These are phyloP conservation scores for Rhynchotus rufescens DNA, from an alignment of 2,797 vertebrate genomes.

Conservation along the genomic window DNA sequence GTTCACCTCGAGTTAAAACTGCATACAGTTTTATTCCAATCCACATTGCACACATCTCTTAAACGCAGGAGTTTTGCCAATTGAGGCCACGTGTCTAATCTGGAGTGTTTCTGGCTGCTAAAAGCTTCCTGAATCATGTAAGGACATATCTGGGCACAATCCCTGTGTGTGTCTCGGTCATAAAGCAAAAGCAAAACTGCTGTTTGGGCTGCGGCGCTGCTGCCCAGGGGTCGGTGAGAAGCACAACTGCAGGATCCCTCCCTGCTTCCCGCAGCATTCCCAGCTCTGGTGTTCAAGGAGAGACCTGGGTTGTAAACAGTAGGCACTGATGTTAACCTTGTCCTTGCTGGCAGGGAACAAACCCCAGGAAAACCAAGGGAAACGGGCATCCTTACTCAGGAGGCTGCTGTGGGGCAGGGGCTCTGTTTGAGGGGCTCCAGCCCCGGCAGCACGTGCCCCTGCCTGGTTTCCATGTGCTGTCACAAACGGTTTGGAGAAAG, in stretches of 20 bases:
- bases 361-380: background rate
- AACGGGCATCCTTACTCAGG: background rate
- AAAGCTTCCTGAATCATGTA: background rate
- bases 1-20: background rate
- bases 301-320: background rate
- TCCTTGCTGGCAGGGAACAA: background rate
- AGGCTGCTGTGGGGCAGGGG: no score
- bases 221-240: accelerated
- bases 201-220: background rate
- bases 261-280: background rate
- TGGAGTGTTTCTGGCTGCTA: background rate
- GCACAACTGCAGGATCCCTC: background rate
- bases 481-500: background rate
- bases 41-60: background rate
- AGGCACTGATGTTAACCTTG: background rate
- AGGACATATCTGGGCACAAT: accelerated
- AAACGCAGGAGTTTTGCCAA: background rate
- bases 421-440: background rate
- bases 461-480: accelerated
- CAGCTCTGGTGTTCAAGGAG: background rate
- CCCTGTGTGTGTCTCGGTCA: background rate
- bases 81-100: background rate
- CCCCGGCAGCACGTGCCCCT: background rate
- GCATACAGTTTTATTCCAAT: no score
- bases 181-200: background rate